Evolutionary conservation across 2,888 invertebrate genomes (phyloP), one percentile per base, ranked within the genome.

Genomic region (Ctenicera cuprea): DNA sequence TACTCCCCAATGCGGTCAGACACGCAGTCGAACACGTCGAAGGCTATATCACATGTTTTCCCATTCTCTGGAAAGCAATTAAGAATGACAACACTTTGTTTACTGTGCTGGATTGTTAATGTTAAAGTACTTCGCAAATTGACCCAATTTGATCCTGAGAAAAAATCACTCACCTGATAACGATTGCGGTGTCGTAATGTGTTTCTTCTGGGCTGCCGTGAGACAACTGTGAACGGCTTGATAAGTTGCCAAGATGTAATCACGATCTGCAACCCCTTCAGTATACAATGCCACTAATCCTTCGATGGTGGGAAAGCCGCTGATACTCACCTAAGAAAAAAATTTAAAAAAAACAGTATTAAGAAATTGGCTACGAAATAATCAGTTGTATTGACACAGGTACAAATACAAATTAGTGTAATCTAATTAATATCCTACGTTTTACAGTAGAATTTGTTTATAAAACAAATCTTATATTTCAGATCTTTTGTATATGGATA

Each of bases 11-110:
- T 93, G 82, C 92, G 91, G 85, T 94, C 94, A 4, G 94, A 94
- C 78, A 94, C 92, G 83, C 94, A 94, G 83, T 94, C 94, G 85
- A 94, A 94, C 67, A 93, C 92, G 85, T 94, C 93, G 85, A 93
- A 94, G 0, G 94, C 93, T 52, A 94, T 87, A 82, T 94, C 93
- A 81, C 94, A 94, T 81, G 92, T 92, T 81, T 91, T 91, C 11
- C 92, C 93, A 78, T 91, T 91, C 83, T 92, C 92, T 92, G 88
- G 50, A 89, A 90, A 81, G 74, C 77, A 77, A 78, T 74, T 71
- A 76, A 75, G 63, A 48, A 50, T 43, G 30, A 62, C 18, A 68
- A 75, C 7, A 16, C 16, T 5, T 18, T n/a, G 7, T 14, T 45
- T 16, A 3, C 43, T 38, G 2, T 12, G 7, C 38, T 12, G 38